Percentiles rank a stretch among this genome's conserved stretches.
Conservation (phyloP, 2,888 invertebrate species). For the Meliscaeva auricollis region DNA sequence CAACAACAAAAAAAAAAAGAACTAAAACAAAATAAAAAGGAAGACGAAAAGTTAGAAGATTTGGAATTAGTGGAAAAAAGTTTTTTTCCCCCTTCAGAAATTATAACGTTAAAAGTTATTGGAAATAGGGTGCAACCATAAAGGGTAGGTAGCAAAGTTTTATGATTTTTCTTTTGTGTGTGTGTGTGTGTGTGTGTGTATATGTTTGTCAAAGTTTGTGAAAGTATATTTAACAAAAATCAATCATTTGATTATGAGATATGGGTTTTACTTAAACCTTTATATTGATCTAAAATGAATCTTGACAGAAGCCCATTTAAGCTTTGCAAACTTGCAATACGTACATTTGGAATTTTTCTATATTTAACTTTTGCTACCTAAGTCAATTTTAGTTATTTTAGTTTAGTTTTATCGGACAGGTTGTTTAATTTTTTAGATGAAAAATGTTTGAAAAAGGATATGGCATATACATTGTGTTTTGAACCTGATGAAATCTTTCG, state of each 20-base stretch:
- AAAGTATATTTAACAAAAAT: constrained; percentile 25
- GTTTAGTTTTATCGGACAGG: no score
- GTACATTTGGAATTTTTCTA: no score
- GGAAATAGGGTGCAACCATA: neutral
- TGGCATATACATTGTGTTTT: no score
- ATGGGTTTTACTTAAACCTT: neutral
- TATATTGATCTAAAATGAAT: neutral
- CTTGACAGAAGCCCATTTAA: neutral
- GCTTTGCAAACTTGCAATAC: neutral
- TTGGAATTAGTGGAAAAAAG: constrained; percentile 8
- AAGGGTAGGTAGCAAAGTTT: neutral
- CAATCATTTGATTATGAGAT: constrained; percentile 15
- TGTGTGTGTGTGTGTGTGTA: no score
- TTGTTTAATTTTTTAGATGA: no score
- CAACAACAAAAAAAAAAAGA: constrained; percentile 2
- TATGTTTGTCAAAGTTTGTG: constrained; percentile 40
- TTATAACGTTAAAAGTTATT: neutral
- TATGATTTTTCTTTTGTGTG: neutral
- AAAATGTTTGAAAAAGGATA: no score
- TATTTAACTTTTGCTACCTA: no score
- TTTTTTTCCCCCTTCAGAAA: constrained; percentile 3
- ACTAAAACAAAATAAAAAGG: neutral
- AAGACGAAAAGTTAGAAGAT: constrained; percentile 35
- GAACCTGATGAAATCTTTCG: no score
- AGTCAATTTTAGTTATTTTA: no score